A percentile compares a stretch with the other conserved stretches of the same genome.
These are phyloP conservation scores for Pampus argenteus DNA, from an alignment of 2,797 vertebrate species.

Conservation along the genomic window DNA sequence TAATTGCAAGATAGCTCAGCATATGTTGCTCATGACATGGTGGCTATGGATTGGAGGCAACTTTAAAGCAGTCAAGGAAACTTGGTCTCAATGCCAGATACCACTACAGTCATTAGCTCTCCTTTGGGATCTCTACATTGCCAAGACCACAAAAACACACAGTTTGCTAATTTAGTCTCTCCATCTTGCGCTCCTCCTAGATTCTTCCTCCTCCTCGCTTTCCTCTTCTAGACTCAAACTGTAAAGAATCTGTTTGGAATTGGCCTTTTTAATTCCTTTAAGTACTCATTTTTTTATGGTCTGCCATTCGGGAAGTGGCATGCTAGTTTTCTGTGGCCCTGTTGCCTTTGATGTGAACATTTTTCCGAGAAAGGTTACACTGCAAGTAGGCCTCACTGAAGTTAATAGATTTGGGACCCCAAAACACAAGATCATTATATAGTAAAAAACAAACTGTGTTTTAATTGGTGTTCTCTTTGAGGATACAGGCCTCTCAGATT, in stretches of 20 bases:
- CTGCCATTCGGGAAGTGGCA: conserved; percentile 63
- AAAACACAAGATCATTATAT: conserved; percentile 62
- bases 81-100: conserved; percentile 80
- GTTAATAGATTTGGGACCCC: conserved; percentile 59
- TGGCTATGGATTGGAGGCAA: conserved; percentile 75
- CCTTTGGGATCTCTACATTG: conserved; percentile 75
- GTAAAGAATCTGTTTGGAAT: conserved; percentile 65
- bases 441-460: conserved; percentile 50
- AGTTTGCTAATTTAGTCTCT: conserved; percentile 82
- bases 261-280: conserved; percentile 64
- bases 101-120: conserved; percentile 82
- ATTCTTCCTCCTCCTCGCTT: conserved; percentile 40
- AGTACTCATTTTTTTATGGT: conserved; percentile 62
- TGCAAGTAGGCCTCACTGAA: conserved; percentile 47
- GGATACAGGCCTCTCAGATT: conserved; percentile 43
- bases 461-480: conserved; percentile 60
- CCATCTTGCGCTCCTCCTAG: conserved; percentile 73
- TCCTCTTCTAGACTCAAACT: conserved; percentile 49
- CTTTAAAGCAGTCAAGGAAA: conserved; percentile 83
- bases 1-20: conserved; percentile 79
- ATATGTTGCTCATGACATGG: conserved; percentile 79
- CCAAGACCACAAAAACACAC: conserved; percentile 82
- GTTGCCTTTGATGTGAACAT: conserved; percentile 72
- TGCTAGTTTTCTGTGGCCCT: conserved; percentile 61
- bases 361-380: conserved; percentile 60